phyloP scores from a whole-genome alignment of 1,140 invertebrate species.

The Triops longicaudatus region DNA sequence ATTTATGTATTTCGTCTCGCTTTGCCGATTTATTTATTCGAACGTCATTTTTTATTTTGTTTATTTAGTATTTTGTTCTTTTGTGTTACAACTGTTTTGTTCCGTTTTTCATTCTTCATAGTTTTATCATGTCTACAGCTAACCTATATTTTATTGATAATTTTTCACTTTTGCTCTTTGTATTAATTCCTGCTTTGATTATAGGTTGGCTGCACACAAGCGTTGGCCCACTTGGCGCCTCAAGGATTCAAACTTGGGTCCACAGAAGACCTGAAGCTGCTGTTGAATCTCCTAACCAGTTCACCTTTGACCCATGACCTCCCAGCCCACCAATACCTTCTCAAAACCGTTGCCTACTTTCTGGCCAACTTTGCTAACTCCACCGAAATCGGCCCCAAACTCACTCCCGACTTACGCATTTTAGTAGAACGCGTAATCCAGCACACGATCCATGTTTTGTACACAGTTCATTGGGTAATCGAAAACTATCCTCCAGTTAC shows the following conservation, averaged over 20 bases:
- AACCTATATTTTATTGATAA: too few relatives aligned
- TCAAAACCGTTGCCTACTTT: slow-evolving; percentile 55
- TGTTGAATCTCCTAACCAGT: slow-evolving; percentile 48
- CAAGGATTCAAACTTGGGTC: slow-evolving; percentile 41
- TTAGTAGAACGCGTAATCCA: slow-evolving; percentile 53
- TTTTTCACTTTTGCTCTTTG: slow-evolving; percentile 3
- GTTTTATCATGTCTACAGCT: too few relatives aligned
- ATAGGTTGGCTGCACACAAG: slow-evolving; percentile 44
- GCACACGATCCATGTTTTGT: slow-evolving; percentile 59
- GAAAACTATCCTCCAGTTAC: slow-evolving; percentile 52
- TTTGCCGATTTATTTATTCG: neutral
- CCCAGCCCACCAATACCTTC: slow-evolving; percentile 50
- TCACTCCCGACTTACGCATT: slow-evolving; percentile 39
- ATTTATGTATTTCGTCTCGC: neutral
- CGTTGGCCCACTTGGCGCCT: slow-evolving; percentile 41
- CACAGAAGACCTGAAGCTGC: slow-evolving; percentile 42
- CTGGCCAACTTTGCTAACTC: slow-evolving; percentile 38
- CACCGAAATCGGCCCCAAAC: neutral
- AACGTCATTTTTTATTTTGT: neutral
- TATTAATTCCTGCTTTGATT: neutral
- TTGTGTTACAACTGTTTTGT: too few relatives aligned
- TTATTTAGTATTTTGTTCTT: neutral
- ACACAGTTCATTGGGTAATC: slow-evolving; percentile 64
- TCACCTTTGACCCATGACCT: slow-evolving; percentile 54
- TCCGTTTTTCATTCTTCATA: too few relatives aligned